Evolutionary conservation across 2,888 invertebrate species (phyloP), one percentile per base, ranked within the genome.

Genomic region (Melipona beecheii): DNA sequence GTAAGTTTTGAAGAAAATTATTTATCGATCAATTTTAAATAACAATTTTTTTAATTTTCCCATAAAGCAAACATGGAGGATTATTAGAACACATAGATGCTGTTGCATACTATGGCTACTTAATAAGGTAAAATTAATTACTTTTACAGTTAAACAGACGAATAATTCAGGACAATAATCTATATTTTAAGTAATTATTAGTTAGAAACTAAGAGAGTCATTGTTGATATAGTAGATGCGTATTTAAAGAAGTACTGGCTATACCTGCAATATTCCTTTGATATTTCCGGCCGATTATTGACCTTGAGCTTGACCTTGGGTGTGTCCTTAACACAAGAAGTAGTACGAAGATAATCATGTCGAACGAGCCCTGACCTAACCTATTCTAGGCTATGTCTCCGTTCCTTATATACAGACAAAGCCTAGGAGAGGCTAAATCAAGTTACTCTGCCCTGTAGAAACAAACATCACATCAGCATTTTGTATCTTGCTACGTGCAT

Each of bases 371-470:
- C 91, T 93, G 93, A 94, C 94, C 93, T 94, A 94, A 94, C 94
- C 94, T 94, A 94, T 94, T 94, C 94, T 93, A 94, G 94, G 94
- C 94, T 94, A 94, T 94, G 94, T 94, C 94, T 94, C 89, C 86
- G 91, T 93, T 89, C 81, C 90, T 86, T 85, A 75, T 68, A 83
- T 92, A 94, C 93, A 94, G 94, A 94, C 94, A 94, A 94, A 94
- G 94, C 94, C 94, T 94, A 94, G 94, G 94, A 94, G 94, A 94
- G 94, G 94, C 94, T 94, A 93, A 92, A 92, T 88, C 93, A 93
- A 92, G 93, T 89, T 84, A 89, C 92, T 91, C 92, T 75, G 74
- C 17, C 71, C 64, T 71, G 27, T n/a, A 60, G 50, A 78, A 77
- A 58, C 27, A 11, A 58, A 27, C 21, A n/a, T 60, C 68, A 73